Base-by-base conservation (phyloP, 2,113 vertebrate genomes). In the Lates calcarifer region DNA sequence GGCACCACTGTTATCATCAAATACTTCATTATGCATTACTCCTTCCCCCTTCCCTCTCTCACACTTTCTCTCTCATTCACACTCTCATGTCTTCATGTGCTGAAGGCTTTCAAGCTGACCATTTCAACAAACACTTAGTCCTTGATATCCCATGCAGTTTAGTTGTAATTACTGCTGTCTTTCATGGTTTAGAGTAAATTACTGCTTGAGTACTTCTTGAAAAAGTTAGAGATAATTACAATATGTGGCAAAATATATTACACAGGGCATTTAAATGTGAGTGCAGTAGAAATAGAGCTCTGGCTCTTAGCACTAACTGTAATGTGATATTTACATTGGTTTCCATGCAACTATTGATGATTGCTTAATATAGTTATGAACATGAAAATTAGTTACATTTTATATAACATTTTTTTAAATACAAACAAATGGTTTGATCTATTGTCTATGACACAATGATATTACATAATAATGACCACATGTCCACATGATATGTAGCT, bases 1-100 rank as follows among this genome's bases (percentile, higher is more conserved):
- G 65, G 81, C 51, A 66, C 51, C 71, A 68, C 70, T 84, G 53
- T 91, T 84, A 86, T 81, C 43, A 15, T 87, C 81, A 82, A 71
- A 88, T 88, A 79, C 68, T 79, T 80, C 71, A 77, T 66, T 81
- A 67, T 81, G 26, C 53, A 74, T 70, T 31, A 12, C 35, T 29
- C 13, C 0, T n/a, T 5, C n/a, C 18, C 22, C 12, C 43, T 66
- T 58, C 17, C 14, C 33, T 39, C 65, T 58, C 11, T 35, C 39
- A 43, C 33, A 65, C 49, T 49, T 15, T 53, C 39, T 71, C 41
- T 70, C 51, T 26, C 18, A 17, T 83, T 74, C 39, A 43, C 47
- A 29, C 56, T 70, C 73, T 11, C 17, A 0, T 64, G 60, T 20
- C 24, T 58, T 56, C 43, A 33, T 62, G 41, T 62, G 47, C 51